Evolutionary conservation across 53 echinoderm and acorn worm species (phyloP), one percentile per base, ranked within the genome.

Genomic region (Stichopus horrens): DNA sequence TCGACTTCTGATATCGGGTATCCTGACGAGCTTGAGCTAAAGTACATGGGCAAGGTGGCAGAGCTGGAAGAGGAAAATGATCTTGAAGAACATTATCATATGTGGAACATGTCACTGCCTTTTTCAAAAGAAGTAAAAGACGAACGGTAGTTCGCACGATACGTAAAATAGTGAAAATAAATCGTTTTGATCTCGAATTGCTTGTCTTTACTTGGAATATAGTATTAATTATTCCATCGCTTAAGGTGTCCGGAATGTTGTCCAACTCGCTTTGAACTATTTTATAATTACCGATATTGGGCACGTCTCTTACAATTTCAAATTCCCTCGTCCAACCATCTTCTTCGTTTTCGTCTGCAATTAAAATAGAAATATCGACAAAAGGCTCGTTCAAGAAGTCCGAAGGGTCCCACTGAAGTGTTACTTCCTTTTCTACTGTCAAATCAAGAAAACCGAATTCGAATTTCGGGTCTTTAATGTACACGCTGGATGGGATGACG

Each of bases 41-140:
- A 23, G 57, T 83, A 71, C 90, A 90, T 7, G 93, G 93, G n/a
- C 93, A 93, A 52, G 90, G 83, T 9, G 79, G 76, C 59, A 90
- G 7, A 0, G 5, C 18, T 83, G 53, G 78, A 4, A 53, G 78
- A 0, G 54, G 78, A 78, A 4, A 53, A 8, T 11, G 18, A 5
- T 53, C 10, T 55, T 53, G n/a, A 11, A 78, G 78, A 52, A 78
- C 13, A 53, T 10, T 13, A 9, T 19, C 18, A 11, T 54, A 37
- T 5, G 8, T 58, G 7, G 83, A 57, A 58, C 83, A 83, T 80
- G 9, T 4, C 18, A n/a, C 71, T 37, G 37, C 0, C 19, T 71
- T 9, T 14, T 13, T 14, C 10, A 63, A 7, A 13, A 71, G n/a
- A 18, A 5, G 19, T 13, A 7, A 4, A 71, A 71, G 5, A 7